These are phyloP conservation scores for Chloromyia formosa DNA, from an alignment of 2,888 invertebrate genomes.

Conservation along the genomic window DNA sequence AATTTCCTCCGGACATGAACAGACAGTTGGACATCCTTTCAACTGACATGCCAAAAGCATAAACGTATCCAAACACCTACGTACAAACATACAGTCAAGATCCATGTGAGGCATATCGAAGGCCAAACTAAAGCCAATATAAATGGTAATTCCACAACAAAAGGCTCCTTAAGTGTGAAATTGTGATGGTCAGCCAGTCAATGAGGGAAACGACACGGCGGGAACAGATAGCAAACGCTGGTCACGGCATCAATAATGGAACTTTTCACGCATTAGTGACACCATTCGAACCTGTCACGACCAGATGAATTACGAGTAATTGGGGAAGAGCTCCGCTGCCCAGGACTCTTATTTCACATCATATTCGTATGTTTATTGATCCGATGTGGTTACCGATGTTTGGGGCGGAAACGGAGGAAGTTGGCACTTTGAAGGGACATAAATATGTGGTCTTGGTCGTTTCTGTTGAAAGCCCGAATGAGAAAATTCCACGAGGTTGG, in stretches of 20 bases:
- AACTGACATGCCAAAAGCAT: slow-evolving; percentile 33
- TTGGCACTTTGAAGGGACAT: too few species aligned
- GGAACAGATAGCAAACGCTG: slow-evolving; percentile 2
- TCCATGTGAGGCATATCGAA: not conserved
- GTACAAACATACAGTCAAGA: not conserved
- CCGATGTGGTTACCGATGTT: too few species aligned
- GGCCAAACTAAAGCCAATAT: slow-evolving; percentile 43
- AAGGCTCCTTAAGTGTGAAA: slow-evolving; percentile 48
- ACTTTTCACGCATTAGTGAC: slow-evolving; percentile 51
- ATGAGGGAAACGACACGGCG: slow-evolving; percentile 22
- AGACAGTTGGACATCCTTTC: not conserved
- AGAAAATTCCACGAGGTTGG: too few species aligned
- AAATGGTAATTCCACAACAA: slow-evolving; percentile 49
- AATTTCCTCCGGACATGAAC: not conserved
- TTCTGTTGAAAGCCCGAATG: too few species aligned
- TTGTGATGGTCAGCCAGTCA: slow-evolving; percentile 48
- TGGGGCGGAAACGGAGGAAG: too few species aligned
- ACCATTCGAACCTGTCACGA: slow-evolving; percentile 49
- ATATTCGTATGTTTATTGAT: too few species aligned
- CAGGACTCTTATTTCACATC: too few species aligned
- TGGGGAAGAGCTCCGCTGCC: slow-evolving; percentile 22
- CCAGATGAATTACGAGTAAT: slow-evolving; percentile 50
- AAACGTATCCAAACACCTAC: slow-evolving; percentile 13
- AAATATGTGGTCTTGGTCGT: too few species aligned
- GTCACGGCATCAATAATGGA: slow-evolving; percentile 46